Base-by-base conservation (phyloP, 2,113 vertebrate genomes). In the Verasper variegatus region DNA sequence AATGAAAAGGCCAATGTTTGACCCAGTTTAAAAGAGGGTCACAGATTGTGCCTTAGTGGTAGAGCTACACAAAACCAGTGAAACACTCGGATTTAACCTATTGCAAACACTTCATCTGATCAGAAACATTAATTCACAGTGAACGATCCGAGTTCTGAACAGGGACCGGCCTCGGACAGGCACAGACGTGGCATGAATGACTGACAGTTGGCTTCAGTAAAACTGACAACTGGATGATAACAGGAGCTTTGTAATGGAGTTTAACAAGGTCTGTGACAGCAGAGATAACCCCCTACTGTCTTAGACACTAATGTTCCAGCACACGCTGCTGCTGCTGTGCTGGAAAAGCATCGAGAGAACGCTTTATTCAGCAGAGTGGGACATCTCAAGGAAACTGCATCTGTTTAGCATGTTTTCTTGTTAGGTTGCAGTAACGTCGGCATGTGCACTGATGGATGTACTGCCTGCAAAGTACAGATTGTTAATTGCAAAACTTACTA, bases 1-100 rank as follows among this genome's bases (percentile, higher is more conserved):
- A 65, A 49, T 55, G 66, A 85, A 84, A 89, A 79, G 70, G 67
- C 6, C 35, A 76, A 56, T 42, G 11, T 67, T 27, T 86, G 74
- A 88, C 68, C 63, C 7, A 54, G 4, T 65, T 52, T 21, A 4
- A 3, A 45, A 23, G 40, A 1, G 37, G 61, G 12, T 23, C 60
- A 40, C 37, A 57, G 56, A 57, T n/a, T 56, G 55, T 51, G 15
- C 3, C 12, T 45, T 45, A 13, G 2, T 45, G 7, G 51, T 21
- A 21, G 1, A 54, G 20, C 10, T 10, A 54, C 51, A 6, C 15
- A 1, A 7, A 31, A 31, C 31, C 31, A 31, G 31, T 31, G 31
- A 31, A 31, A 31, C 31, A 31, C 31, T 31, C 6, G 0, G 31
- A 31, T 31, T 31, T 7, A 31, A 31, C 31, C 31, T 6, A 31